Conservation (phyloP, 2,888 invertebrate genomes). For the Nomada ferruginata region DNA sequence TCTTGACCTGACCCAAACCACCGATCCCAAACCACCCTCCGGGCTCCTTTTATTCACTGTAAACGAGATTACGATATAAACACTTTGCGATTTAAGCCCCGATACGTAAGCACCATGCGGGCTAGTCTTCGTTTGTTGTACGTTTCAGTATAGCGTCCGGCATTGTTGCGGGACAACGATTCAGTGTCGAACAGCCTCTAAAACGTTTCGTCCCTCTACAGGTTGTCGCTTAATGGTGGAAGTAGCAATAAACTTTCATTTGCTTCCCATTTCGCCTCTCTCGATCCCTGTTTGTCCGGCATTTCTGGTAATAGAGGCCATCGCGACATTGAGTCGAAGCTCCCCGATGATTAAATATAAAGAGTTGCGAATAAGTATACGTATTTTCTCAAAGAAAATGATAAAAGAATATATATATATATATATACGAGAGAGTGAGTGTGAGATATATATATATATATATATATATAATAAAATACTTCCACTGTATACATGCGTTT, state of each 20-base stretch:
- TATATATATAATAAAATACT: too few species aligned
- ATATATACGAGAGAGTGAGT: neutral
- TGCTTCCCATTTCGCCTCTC: neutral
- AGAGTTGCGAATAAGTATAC: constrained; percentile 74
- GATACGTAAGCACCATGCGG: constrained; percentile 56
- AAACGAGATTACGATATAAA: constrained; percentile 39
- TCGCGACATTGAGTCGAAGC: constrained; percentile 48
- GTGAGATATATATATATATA: too few species aligned
- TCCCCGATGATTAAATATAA: constrained; percentile 47
- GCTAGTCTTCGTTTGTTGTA: constrained; percentile 67
- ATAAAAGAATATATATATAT: constrained; percentile 60
- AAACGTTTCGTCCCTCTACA: constrained; percentile 13
- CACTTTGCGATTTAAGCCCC: constrained; percentile 44
- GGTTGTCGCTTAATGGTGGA: constrained; percentile 35
- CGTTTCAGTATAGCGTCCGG: constrained; percentile 54
- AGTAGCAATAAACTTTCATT: constrained; percentile 61
- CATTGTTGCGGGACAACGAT: constrained; percentile 37
- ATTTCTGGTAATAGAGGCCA: constrained; percentile 6
- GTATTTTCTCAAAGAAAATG: constrained; percentile 80
- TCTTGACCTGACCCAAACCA: constrained; percentile 22
- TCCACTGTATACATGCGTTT: too few species aligned
- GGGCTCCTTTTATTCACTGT: constrained; percentile 46
- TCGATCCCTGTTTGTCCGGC: neutral
- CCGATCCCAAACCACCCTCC: neutral
- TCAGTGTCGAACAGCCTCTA: constrained; percentile 39